phyloP scores from a whole-genome alignment of 2,113 vertebrate genomes.

The Siphamia tubifer region DNA sequence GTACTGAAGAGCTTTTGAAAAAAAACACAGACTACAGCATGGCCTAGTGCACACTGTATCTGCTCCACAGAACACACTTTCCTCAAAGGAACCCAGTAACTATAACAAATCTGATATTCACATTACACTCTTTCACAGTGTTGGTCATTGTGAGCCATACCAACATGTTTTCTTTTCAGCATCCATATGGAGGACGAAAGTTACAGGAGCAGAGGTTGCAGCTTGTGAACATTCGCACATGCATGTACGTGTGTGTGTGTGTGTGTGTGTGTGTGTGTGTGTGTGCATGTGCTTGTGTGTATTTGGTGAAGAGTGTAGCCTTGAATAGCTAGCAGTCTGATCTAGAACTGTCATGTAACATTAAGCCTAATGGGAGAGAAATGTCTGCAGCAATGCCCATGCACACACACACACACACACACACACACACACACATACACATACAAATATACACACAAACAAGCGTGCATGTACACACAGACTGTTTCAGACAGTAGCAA shows the following conservation, averaged over 20 bases:
- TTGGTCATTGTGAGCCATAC: neutral
- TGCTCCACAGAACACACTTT: constrained; percentile 29
- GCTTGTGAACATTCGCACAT: neutral
- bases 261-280: constrained; percentile 3
- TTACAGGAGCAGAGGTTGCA: constrained; percentile 13
- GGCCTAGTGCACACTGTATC: constrained; percentile 13
- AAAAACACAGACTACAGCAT: constrained; percentile 4
- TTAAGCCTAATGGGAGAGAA: constrained; percentile 63
- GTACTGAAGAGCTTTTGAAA: constrained; percentile 11
- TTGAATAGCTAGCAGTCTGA: constrained; percentile 70
- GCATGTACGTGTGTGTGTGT: neutral
- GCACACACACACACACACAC: neutral
- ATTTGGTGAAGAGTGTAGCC: constrained; percentile 27
- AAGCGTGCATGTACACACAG: neutral
- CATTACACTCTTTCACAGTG: neutral
- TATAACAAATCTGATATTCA: neutral
- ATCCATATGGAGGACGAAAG: neutral
- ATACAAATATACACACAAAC: neutral
- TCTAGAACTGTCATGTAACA: constrained; percentile 78
- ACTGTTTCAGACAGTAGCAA: constrained; percentile 1
- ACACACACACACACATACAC: neutral
- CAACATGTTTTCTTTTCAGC: neutral
- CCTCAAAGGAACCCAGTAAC: constrained; percentile 1
- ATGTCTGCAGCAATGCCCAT: constrained; percentile 36
- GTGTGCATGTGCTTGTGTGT: constrained; percentile 1